Percentiles rank a stretch among this genome's conserved stretches.
Evolutionary conservation across 2,888 invertebrate genomes (phyloP).

Genomic region (Hetaerina titia): DNA sequence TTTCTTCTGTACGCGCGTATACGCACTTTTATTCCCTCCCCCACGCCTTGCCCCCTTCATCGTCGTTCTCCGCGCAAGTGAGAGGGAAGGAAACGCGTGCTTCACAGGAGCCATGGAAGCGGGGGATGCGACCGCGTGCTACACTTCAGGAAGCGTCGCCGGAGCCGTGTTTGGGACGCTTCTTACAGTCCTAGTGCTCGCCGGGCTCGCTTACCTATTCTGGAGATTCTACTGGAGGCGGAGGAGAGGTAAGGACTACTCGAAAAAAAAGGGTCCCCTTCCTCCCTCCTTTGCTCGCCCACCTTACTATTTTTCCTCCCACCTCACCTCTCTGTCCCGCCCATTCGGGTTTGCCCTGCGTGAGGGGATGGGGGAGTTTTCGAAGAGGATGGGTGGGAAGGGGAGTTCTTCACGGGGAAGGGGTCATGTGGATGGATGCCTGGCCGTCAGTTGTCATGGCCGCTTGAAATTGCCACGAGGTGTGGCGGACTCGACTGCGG

Average conservation of each 20-base stretch:
- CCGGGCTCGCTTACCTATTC: slow-evolving; percentile 80
- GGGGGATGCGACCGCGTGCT: slow-evolving; percentile 77
- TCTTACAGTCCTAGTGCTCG: slow-evolving; percentile 82
- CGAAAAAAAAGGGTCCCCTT: background rate
- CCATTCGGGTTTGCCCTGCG: background rate
- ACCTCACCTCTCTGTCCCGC: background rate
- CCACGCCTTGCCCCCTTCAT: background rate
- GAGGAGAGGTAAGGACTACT: slow-evolving; percentile 78
- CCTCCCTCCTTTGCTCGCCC: background rate
- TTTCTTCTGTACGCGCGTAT: background rate
- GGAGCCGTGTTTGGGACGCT: slow-evolving; percentile 86
- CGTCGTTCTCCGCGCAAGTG: background rate
- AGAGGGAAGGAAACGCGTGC: background rate
- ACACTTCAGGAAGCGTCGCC: slow-evolving; percentile 85
- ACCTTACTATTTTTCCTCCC: too few species aligned
- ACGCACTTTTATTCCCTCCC: background rate
- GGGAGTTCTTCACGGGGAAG: background rate
- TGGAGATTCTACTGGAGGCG: slow-evolving; percentile 83
- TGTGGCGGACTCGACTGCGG: background rate
- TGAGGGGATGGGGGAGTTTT: background rate
- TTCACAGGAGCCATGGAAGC: slow-evolving; percentile 69
- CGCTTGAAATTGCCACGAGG: slow-evolving; percentile 27
- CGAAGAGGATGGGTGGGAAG: background rate
- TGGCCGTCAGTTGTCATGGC: slow-evolving; percentile 7
- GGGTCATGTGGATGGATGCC: slow-evolving; percentile 9